Percentiles rank a stretch among this genome's conserved stretches.
Conservation (phyloP, 2,797 vertebrate species). For the Pipistrellus kuhlii region DNA sequence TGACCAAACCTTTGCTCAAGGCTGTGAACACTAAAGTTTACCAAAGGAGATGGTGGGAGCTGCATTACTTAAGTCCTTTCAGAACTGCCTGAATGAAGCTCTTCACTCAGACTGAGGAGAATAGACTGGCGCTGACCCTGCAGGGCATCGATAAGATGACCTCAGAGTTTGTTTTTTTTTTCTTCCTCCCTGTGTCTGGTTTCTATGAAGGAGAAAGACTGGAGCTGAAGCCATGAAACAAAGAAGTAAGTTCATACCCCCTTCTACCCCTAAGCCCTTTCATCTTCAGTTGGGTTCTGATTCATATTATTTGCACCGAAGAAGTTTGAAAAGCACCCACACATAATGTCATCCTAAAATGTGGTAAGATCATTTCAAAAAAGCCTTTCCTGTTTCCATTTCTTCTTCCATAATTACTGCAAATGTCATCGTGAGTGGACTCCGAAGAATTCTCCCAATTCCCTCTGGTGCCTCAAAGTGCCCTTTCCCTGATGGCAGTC, state of each 20-base stretch:
- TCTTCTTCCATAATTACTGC: constrained; percentile 67
- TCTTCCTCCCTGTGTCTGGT: constrained; percentile 44
- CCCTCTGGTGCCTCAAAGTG: constrained; percentile 38
- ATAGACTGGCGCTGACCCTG: constrained; percentile 70
- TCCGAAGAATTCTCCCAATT: constrained; percentile 53
- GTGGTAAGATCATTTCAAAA: constrained; percentile 63
- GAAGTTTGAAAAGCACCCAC: constrained; percentile 65
- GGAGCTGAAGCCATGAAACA: constrained; percentile 73
- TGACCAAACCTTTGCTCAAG: constrained; percentile 28
- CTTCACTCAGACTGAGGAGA: constrained; percentile 66
- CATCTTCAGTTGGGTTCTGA: constrained; percentile 63
- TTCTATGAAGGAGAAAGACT: constrained; percentile 73
- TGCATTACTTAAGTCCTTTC: constrained; percentile 74
- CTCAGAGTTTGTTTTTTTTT: constrained; percentile 60
- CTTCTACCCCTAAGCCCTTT: constrained; percentile 48
- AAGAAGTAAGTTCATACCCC: constrained; percentile 70
- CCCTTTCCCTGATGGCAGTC: constrained; percentile 9
- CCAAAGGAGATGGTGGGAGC: constrained; percentile 63
- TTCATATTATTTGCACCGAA: constrained; percentile 59
- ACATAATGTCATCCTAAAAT: constrained; percentile 62
- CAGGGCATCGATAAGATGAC: constrained; percentile 73
- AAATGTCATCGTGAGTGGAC: constrained; percentile 41
- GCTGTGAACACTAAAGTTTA: constrained; percentile 68
- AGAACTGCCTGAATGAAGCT: constrained; percentile 70
- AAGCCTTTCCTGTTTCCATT: constrained; percentile 56